Base-by-base conservation (phyloP, 2,888 invertebrate species). In the Megamerina dolium region DNA sequence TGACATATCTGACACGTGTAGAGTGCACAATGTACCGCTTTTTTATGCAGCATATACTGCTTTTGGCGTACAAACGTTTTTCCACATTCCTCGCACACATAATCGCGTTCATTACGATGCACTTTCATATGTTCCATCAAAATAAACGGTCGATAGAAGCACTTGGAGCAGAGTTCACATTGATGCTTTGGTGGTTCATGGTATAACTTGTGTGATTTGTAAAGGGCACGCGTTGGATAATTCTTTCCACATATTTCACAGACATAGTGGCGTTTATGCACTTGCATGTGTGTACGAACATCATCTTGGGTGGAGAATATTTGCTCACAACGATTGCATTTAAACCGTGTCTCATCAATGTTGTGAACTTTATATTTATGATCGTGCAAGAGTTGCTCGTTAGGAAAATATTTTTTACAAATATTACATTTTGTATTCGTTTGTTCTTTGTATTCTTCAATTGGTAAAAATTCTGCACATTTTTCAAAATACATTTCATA, bases 81-180 rank as follows among this genome's bases (percentile, higher is more conserved):
- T 10, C 34, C 34, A 20, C 34, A 34, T 19, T 19, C n/a, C 12
- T 34, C 34, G 34, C 34, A 34, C 10, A 34, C 9, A 34, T 34
- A 20, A 20, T 34, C 20, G 12, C 6, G 19, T 18, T 34, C 16
- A 13, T 19, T 3, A 10, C 19, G 20, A 20, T 34, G 34, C 20
- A 20, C 20, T 19, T 34, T 34, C 20, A 34, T 34, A 20, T 34
- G 34, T 12, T 34, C 34, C 6, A 10, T 23, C 6, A 23, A 10
- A 23, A 8, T 6, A 8, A 10, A 23, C 10, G 6, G 6, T 8
- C 23, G 23, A 10, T 8, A 23, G 10, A 23, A 23, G 6, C 8
- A 8, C 10, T 23, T 23, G 6, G 23, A 6, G 23, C 23, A 23
- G 10, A 8, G 6, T 8, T 23, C 10, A 23, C 23, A 23, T 10